Evolutionary conservation across 1,140 invertebrate genomes (phyloP).

Genomic region (Calephelis nemesis): DNA sequence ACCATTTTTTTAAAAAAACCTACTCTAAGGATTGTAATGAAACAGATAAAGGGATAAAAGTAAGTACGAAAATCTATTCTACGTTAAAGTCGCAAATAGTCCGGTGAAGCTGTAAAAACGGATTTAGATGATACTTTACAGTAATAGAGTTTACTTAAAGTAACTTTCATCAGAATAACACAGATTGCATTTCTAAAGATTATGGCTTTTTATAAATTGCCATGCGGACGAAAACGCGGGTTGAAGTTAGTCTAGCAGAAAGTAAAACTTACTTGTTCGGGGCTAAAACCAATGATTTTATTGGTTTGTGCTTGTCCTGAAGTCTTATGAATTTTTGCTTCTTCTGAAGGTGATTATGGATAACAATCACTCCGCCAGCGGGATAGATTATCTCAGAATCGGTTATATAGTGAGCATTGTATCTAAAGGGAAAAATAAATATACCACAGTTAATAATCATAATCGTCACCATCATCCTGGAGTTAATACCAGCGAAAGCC

Average conservation of each 20-base stretch:
- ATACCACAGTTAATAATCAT: not conserved
- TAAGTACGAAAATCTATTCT: too few species aligned
- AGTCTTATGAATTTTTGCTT: slow-evolving; percentile 80
- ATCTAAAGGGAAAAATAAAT: slow-evolving; percentile 45
- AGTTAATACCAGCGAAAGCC: not conserved
- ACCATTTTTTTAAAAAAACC: too few species aligned
- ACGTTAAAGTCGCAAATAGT: too few species aligned
- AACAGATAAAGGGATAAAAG: too few species aligned
- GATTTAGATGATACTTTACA: too few species aligned
- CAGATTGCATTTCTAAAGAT: too few species aligned
- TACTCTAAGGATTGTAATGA: too few species aligned
- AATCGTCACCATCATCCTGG: not conserved
- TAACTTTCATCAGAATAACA: too few species aligned
- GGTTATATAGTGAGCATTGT: slow-evolving; percentile 83
- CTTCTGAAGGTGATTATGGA: slow-evolving; percentile 82
- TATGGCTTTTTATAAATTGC: too few species aligned
- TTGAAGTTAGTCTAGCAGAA: not conserved
- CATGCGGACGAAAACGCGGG: too few species aligned
- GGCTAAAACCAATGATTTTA: slow-evolving; percentile 80
- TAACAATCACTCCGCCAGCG: slow-evolving; percentile 82
- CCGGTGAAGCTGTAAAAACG: too few species aligned
- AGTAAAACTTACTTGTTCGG: slow-evolving; percentile 81
- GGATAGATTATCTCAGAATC: slow-evolving; percentile 85
- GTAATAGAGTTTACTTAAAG: too few species aligned
- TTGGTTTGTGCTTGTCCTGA: slow-evolving; percentile 77